Conservation (phyloP, 2,888 invertebrate species). For the Drosophila vallismaia region DNA sequence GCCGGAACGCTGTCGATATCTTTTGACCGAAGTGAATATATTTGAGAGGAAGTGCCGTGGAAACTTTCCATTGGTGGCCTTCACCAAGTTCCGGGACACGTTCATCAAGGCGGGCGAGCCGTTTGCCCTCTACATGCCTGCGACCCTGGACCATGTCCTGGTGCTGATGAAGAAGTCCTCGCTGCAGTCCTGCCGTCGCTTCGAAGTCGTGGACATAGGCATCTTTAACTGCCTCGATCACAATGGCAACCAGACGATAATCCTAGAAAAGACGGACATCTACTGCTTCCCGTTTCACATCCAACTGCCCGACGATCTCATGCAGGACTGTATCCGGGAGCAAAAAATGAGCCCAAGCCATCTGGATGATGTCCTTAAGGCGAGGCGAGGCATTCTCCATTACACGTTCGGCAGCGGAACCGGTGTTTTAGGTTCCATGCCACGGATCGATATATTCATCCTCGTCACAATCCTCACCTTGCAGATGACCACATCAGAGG, state of each 20-base stretch:
- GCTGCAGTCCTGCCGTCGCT: constrained; percentile 43
- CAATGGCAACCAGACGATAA: constrained; percentile 10
- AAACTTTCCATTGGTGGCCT: constrained; percentile 49
- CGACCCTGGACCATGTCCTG: constrained; percentile 27
- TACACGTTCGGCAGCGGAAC: constrained; percentile 31
- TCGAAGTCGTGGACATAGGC: constrained; percentile 32
- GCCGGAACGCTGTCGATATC: constrained; percentile 51
- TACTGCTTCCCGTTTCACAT: constrained; percentile 65
- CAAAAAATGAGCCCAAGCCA: background rate
- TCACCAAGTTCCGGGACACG: constrained; percentile 59
- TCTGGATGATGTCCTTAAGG: constrained; percentile 11
- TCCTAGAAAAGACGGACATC: constrained; percentile 33
- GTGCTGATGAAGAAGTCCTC: constrained; percentile 48
- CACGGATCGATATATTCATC: background rate
- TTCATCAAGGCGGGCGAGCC: constrained; percentile 53
- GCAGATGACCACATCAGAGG: too few species aligned
- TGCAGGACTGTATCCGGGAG: constrained; percentile 45
- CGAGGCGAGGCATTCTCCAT: constrained; percentile 40
- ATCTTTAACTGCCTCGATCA: constrained; percentile 39
- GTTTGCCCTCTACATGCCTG: constrained; percentile 51
- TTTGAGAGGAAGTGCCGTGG: constrained; percentile 44
- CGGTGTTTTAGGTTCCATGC: background rate
- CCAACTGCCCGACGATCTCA: constrained; percentile 59
- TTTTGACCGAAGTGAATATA: constrained; percentile 4
- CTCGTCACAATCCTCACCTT: too few species aligned